Base-by-base conservation (phyloP, 2,888 invertebrate species). In the Agrochola litura region DNA sequence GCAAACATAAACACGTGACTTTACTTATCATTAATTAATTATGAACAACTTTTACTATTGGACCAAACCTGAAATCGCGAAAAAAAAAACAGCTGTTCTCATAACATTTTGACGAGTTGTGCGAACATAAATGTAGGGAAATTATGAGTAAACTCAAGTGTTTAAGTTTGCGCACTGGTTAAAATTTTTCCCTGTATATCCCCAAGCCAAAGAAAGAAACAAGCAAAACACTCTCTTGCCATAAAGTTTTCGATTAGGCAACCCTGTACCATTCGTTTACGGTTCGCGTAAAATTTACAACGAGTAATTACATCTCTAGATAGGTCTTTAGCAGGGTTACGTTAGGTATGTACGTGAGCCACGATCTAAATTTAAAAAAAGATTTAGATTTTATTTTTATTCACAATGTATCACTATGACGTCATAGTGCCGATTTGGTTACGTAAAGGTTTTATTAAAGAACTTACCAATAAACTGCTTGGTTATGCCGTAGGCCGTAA, bases 261-360 rank as follows among this genome's bases (percentile, higher is more conserved):
- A 63, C 85, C 79, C 85, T 86, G 46, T 19, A 30, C 22, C 25
- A 71, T 77, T 69, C 52, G 37, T 61, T 74, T 64, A 77, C 63
- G 68, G 52, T 74, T 77, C 54, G 64, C 73, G 70, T 80, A 82
- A 80, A 83, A 85, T 87, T 77, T 85, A 73, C 73, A 73, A 83
- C 71, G 68, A 56, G 71, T 85, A 87, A 87, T 86, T 87, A 79
- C 77, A 78, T 78, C 61, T 77, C 70, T 61, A 79, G 79, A 69
- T 76, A 81, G 84, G 75, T 87, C 84, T 81, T 85, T 86, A 83
- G 78, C n/a, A 73, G 56, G 75, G 63, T 81, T 79, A 75, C 12
- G 75, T 78, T 76, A 61, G 66, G 19, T 19, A 61, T 14, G 25
- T 78, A 67, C 43, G 66, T 72, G 66, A 49, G 63, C 72, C 67